Base-by-base conservation (phyloP, 2,797 vertebrate genomes). In the Gymnothorax reevesii region DNA sequence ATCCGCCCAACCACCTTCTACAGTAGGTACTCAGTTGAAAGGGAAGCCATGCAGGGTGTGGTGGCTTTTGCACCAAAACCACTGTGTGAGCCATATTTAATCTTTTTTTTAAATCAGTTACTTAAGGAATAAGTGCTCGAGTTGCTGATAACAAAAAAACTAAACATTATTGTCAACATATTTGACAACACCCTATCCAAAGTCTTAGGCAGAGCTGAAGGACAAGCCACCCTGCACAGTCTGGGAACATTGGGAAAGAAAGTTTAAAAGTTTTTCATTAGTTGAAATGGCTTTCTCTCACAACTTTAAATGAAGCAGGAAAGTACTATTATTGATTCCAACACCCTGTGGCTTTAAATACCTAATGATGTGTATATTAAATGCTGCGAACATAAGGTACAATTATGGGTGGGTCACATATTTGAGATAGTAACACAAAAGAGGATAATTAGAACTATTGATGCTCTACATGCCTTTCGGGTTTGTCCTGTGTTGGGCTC, bases 11-110 rank as follows among this genome's bases (percentile, higher is more conserved):
- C 27, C 73, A 15, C 73, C 12, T 15, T 77, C 12, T 20, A n/a
- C 15, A 7, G 22, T 55, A n/a, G 9, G 17, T 54, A 52, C 20
- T 13, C 0, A 4, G n/a, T 55, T 4, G 10, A 80, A 1, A 20
- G 75, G 77, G 77, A 5, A 12, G 22, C 6, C 52, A 55, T n/a
- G 54, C 55, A 80, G 77, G 77, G 77, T 80, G 77, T 80, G 77
- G 77, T 55, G 52, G 52, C 49, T 55, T 80, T 80, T 79, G 22
- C 27, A 52, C 75, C 49, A 49, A 79, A 22, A 55, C 20, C 52
- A 22, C 17, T 22, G 77, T 80, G 77, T 42, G 27, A 55, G 77
- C 49, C 9, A n/a, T 80, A 49, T 54, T 54, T 55, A 55, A 80
- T 80, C 49, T 80, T 55, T 42, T 80, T 55, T 71, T 25, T n/a